Base-by-base conservation (phyloP, 2,113 vertebrate genomes). In the Pedionomus torquatus region DNA sequence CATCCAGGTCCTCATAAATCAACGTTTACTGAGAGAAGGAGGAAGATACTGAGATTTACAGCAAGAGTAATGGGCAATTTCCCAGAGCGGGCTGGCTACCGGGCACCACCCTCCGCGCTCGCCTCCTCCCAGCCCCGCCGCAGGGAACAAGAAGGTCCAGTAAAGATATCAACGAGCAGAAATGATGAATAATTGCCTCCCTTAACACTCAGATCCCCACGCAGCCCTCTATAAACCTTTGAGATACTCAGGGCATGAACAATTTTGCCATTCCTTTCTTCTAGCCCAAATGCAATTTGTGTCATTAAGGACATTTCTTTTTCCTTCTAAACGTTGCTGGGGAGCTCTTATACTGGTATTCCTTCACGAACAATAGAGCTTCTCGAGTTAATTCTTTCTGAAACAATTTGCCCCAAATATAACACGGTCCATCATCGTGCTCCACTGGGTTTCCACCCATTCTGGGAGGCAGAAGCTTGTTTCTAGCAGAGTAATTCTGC, bases 1-100 rank as follows among this genome's bases (percentile, higher is more conserved):
- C 96, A 98, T 98, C 96, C 97, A 93, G 86, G 93, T 72, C 76
- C 98, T 98, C 98, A 98, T 98, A 98, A 98, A 98, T 98, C 98
- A 99, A 97, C 77, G 83, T 98, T 98, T 98, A 87, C 92, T 10
- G 81, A 93, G 97, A 96, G 89, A 97, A 96, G 18, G 71, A 71
- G 93, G 94, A 93, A 97, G 97, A 96, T 41, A 96, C 97, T 55
- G 95, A 97, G 85, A 97, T 97, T 95, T 87, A 91, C 97, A 96
- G 82, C 70, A 79, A 88, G 91, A 91, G 83, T 58, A 89, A 90
- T 88, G 96, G 96, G 89, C 97, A 97, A 97, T 97, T 97, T 96
- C 94, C 91, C 84, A 17, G 41, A 72, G 83, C 28, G 11, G 89
- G 74, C 46, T 83, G 37, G 33, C 70, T 89, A 35, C 88, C 4